Evolutionary conservation across 2,888 invertebrate genomes (phyloP).

Genomic region (Carabus problematicus): DNA sequence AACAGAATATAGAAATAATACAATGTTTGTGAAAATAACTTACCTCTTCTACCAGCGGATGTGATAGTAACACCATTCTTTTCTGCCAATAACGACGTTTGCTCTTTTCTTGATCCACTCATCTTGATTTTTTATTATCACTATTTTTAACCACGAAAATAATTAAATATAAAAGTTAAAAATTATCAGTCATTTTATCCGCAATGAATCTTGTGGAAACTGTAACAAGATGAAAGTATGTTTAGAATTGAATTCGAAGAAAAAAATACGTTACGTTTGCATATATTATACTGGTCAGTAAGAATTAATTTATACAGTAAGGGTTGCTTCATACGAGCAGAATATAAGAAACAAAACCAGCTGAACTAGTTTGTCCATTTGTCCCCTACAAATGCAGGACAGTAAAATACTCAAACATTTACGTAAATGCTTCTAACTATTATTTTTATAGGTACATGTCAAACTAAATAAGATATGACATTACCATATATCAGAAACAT

Average conservation of each 20-base stretch:
- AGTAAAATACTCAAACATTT: too few species aligned
- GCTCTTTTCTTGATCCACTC: conserved; percentile 47
- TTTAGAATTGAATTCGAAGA: background rate
- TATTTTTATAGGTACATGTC: too few species aligned
- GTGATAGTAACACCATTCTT: conserved; percentile 48
- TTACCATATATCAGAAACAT: too few species aligned
- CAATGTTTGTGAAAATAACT: conserved; percentile 8
- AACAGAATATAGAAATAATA: too few species aligned
- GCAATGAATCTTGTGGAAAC: conserved; percentile 22
- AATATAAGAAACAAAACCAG: too few species aligned
- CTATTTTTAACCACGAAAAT: background rate
- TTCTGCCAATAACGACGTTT: conserved; percentile 49
- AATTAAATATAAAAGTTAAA: conserved; percentile 7
- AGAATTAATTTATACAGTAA: too few species aligned
- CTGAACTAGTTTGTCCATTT: too few species aligned
- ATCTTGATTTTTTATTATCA: conserved; percentile 40
- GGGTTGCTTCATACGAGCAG: too few species aligned
- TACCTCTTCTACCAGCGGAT: conserved; percentile 45
- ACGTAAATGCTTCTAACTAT: too few species aligned
- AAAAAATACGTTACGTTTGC: too few species aligned
- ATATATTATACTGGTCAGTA: background rate
- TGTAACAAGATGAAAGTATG: conserved; percentile 18
- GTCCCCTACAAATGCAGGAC: too few species aligned
- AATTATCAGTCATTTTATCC: conserved; percentile 30
- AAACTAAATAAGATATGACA: too few species aligned